A percentile compares a stretch with the other conserved stretches of the same genome.
Evolutionary conservation across 2,797 vertebrate genomes (phyloP).

Genomic region (Otolemur crassicaudatus): DNA sequence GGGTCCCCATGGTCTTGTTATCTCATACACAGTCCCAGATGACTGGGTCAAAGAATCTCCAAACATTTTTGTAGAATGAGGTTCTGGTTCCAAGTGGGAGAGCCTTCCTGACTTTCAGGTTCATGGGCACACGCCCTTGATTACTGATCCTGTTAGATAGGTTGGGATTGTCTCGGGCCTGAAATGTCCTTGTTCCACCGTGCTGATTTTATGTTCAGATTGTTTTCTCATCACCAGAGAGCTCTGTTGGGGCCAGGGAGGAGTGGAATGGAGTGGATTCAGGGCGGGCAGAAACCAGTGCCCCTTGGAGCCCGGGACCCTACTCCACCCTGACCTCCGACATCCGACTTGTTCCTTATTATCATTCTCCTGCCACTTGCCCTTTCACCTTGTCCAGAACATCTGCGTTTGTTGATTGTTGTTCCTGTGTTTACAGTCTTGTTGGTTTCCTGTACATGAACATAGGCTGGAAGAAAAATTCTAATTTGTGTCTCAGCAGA

Average conservation of each 20-base stretch:
- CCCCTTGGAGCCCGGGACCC: not conserved
- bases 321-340: not conserved
- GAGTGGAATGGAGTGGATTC: not conserved
- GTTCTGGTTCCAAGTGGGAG: slow-evolving; percentile 49
- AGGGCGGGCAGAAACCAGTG: not conserved
- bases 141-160: slow-evolving; percentile 22
- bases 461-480: slow-evolving; percentile 77
- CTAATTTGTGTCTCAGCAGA: slow-evolving; percentile 62
- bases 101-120: slow-evolving; percentile 69
- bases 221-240: slow-evolving; percentile 69
- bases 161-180: not conserved
- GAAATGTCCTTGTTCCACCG: not conserved
- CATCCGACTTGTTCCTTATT: not conserved
- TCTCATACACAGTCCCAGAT: slow-evolving; percentile 52
- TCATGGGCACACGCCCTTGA: slow-evolving; percentile 62
- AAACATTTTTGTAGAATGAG: slow-evolving; percentile 69
- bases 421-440: slow-evolving; percentile 77
- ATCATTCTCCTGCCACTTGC: slow-evolving; percentile 15
- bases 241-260: not conserved
- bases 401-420: slow-evolving; percentile 67
- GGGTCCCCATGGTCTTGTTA: slow-evolving; percentile 65
- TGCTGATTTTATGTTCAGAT: not conserved
- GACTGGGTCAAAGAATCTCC: slow-evolving; percentile 17
- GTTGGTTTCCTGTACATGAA: slow-evolving; percentile 78
- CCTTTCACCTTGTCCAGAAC: slow-evolving; percentile 77